Conservation (phyloP, 2,113 vertebrate species). For the Chloropsis cyanopogon region DNA sequence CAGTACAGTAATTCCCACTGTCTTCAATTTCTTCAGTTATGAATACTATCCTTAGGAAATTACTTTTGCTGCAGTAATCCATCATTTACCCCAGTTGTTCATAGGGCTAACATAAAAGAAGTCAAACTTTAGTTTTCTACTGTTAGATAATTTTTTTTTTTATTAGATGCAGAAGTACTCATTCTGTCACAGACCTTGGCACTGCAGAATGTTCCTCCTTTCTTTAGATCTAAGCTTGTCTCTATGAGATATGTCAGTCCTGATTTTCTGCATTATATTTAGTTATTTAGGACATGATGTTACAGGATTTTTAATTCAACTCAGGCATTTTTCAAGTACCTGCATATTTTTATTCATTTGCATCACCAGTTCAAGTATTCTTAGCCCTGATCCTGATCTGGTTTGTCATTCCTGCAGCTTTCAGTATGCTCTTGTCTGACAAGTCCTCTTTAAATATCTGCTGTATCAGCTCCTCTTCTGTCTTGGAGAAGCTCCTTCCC, state of each 20-base stretch:
- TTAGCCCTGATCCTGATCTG: neutral
- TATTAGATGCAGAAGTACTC: neutral
- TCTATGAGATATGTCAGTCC: neutral
- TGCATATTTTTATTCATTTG: neutral
- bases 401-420: neutral
- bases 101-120: neutral
- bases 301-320: constrained; percentile 10
- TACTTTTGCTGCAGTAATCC: neutral
- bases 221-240: neutral
- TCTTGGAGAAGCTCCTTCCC: neutral
- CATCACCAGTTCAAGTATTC: neutral
- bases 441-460: constrained; percentile 29
- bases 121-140: neutral
- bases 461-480: neutral
- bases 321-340: neutral
- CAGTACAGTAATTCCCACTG: neutral
- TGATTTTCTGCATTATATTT: neutral
- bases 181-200: neutral
- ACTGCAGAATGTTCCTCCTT: neutral
- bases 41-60: neutral
- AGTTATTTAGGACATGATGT: neutral
- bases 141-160: neutral
- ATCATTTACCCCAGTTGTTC: neutral
- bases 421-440: constrained; percentile 6
- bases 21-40: neutral